Percentiles rank a stretch among this genome's conserved stretches.
Conservation (phyloP, 2,888 invertebrate species). For the Azorinus chamasolen region DNA sequence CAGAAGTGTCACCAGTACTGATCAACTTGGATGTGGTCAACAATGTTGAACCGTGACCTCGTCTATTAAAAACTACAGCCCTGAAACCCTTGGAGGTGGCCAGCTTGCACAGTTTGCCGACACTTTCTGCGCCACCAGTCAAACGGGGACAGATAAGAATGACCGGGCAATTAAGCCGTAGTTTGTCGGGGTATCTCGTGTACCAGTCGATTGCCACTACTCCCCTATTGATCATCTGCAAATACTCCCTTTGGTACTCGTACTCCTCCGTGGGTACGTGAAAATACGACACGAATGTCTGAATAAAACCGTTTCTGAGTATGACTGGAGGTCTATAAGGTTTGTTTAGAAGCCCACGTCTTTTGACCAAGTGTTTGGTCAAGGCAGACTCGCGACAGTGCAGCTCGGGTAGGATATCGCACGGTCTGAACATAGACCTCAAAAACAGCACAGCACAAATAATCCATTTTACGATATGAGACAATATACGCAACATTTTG, state of each 20-base stretch:
- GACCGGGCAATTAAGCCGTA: conserved; percentile 66
- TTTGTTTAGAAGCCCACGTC: conserved; percentile 68
- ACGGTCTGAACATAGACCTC: background rate
- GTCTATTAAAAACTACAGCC: conserved; percentile 81
- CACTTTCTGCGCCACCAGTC: conserved; percentile 74
- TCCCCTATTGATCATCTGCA: conserved; percentile 82
- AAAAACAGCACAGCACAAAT: too few relatives aligned
- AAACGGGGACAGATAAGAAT: conserved; percentile 80
- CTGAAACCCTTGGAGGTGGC: conserved; percentile 74
- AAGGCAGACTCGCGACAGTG: conserved; percentile 79
- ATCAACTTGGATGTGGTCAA: conserved; percentile 81
- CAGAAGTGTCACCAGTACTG: conserved; percentile 80
- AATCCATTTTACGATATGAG: background rate
- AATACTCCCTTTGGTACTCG: conserved; percentile 78
- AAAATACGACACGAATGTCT: conserved; percentile 74
- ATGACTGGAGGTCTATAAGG: conserved; percentile 75
- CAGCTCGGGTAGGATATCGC: conserved; percentile 66
- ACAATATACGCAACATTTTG: background rate
- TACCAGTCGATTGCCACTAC: conserved; percentile 83
- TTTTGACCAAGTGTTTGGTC: conserved; percentile 74
- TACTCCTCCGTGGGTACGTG: conserved; percentile 42
- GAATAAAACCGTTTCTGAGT: conserved; percentile 75
- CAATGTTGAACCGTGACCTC: conserved; percentile 80
- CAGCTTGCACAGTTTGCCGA: conserved; percentile 63
- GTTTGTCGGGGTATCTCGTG: conserved; percentile 46